Percentiles rank a stretch among this genome's conserved stretches.
Conservation (phyloP, 2,888 invertebrate species). For the Macrosoma leucophasiata region DNA sequence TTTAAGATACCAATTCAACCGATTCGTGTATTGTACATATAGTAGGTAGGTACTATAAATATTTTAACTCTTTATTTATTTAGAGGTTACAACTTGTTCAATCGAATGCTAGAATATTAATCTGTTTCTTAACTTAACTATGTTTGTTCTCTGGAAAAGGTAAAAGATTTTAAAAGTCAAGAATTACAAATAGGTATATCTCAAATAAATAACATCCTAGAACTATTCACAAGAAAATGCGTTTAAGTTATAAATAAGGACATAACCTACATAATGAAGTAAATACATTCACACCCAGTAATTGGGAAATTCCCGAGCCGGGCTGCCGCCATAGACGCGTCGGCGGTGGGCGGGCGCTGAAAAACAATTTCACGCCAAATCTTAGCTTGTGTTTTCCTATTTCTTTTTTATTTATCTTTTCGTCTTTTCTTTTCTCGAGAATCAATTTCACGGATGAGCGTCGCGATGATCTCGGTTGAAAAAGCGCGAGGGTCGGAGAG, state of each 20-base stretch:
- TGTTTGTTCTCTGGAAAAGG: slow-evolving; percentile 14
- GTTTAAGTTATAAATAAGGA: slow-evolving; percentile 12
- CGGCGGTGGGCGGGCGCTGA: slow-evolving; percentile 61
- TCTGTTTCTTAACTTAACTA: slow-evolving; percentile 15
- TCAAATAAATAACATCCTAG: no score
- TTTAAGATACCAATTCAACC: slow-evolving; percentile 74
- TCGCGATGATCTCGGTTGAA: slow-evolving; percentile 73
- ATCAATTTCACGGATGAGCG: slow-evolving; percentile 76
- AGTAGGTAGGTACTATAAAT: no score
- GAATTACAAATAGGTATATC: no score
- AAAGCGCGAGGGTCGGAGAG: slow-evolving; percentile 60
- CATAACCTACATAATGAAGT: slow-evolving; percentile 60
- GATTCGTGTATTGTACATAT: slow-evolving; percentile 41
- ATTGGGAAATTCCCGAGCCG: slow-evolving; percentile 72
- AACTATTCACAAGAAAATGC: no score
- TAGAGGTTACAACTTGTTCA: no score
- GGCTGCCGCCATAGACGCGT: slow-evolving; percentile 46
- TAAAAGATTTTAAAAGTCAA: no score
- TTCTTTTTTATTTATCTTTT: slow-evolving; percentile 76
- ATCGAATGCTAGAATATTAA: no score
- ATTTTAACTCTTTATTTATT: no score
- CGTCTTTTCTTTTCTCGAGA: slow-evolving; percentile 73
- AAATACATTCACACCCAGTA: slow-evolving; percentile 69
- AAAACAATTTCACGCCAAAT: slow-evolving; percentile 77
- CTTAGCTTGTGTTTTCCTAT: slow-evolving; percentile 76